These are phyloP conservation scores for Eurystomus gularis DNA, from an alignment of 2,113 vertebrate genomes.

Conservation along the genomic window DNA sequence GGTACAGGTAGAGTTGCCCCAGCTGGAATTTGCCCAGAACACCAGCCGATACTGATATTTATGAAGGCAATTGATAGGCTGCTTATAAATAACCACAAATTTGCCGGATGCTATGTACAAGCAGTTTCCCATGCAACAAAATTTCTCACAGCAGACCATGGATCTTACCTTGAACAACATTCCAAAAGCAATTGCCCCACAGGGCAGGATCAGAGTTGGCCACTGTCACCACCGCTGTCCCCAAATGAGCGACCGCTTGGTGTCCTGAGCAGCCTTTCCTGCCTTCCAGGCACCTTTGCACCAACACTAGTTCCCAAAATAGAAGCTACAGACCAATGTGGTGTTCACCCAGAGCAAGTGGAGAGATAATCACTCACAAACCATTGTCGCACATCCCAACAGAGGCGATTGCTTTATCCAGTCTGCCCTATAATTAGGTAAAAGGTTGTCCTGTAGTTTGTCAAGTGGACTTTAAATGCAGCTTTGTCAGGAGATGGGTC, in stretches of 20 bases:
- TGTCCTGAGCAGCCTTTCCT: background rate
- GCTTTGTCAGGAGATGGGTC: background rate
- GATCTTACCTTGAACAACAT: background rate
- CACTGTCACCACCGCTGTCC: background rate
- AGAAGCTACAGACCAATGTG: rapidly evolving
- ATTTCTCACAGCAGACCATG: background rate
- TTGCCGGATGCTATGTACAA: rapidly evolving
- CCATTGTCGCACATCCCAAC: background rate
- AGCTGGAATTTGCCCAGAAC: background rate
- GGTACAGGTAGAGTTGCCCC: background rate
- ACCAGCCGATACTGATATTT: background rate
- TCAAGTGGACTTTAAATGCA: background rate
- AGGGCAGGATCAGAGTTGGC: rapidly evolving
- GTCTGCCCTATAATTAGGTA: background rate
- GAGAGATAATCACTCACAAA: background rate
- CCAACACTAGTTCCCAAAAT: rapidly evolving
- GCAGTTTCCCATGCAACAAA: background rate
- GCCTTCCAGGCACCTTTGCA: background rate
- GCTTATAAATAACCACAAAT: background rate
- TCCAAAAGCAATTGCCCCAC: background rate
- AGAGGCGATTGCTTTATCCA: background rate
- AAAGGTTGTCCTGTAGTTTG: background rate
- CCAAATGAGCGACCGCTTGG: background rate
- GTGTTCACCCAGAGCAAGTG: background rate
- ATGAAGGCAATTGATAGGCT: background rate